Conservation (phyloP, 2,888 invertebrate genomes). For the Dendrolimus houi region DNA sequence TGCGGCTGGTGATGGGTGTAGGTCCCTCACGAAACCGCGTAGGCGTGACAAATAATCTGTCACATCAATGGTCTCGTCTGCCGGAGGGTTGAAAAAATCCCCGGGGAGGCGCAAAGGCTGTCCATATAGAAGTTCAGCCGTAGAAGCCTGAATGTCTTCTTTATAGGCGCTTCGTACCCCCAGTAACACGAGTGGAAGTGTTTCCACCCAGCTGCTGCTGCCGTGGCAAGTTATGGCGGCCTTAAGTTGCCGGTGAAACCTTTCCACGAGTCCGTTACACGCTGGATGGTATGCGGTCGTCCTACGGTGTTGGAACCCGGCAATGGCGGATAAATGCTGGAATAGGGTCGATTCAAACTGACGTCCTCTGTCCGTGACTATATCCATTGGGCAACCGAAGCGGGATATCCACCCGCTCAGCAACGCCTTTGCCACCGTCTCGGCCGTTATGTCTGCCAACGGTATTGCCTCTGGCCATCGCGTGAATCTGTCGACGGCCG, state of each 20-base stretch:
- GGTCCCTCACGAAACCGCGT: not conserved
- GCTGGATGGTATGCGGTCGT: slow-evolving; percentile 23
- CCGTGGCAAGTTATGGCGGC: slow-evolving; percentile 9
- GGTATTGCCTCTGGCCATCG: slow-evolving; percentile 42
- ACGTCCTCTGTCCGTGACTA: slow-evolving; percentile 2
- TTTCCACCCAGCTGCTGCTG: slow-evolving; percentile 4
- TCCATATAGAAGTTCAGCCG: slow-evolving; percentile 7
- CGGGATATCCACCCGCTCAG: not conserved
- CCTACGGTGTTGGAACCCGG: slow-evolving; percentile 12
- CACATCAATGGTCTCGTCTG: slow-evolving; percentile 4
- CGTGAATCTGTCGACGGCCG: slow-evolving; percentile 17
- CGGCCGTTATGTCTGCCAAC: not conserved
- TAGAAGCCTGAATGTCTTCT: slow-evolving; percentile 7
- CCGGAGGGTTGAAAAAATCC: slow-evolving; percentile 3
- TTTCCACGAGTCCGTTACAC: slow-evolving; percentile 20
- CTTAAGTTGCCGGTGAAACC: slow-evolving; percentile 25
- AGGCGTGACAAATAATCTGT: slow-evolving; percentile 4
- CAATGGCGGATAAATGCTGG: slow-evolving; percentile 5
- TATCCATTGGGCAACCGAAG: slow-evolving; percentile 3
- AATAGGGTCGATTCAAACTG: slow-evolving; percentile 15
- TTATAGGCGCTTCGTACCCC: slow-evolving; percentile 9
- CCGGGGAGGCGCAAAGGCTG: slow-evolving; percentile 5
- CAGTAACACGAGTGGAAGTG: slow-evolving; percentile 6
- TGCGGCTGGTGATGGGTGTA: slow-evolving; percentile 6
- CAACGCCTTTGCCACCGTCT: slow-evolving; percentile 1